Evolutionary conservation across 1,140 invertebrate genomes (phyloP), one percentile per base, ranked within the genome.

Genomic region (Rhyacophila brunnea): DNA sequence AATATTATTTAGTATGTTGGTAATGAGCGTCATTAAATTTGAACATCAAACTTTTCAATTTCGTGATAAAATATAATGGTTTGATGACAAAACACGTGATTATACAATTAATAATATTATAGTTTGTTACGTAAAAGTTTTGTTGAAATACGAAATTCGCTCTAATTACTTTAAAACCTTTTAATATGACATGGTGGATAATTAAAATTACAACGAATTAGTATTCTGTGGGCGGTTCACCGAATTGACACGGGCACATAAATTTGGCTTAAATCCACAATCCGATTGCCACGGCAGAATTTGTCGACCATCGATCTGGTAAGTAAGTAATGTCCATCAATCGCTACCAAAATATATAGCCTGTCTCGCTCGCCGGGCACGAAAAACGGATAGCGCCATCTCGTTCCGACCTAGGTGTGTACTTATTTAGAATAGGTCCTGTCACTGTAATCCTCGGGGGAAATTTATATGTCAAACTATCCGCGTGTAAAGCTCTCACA

Each of bases 381-480:
- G 23, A 28, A 28, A 28, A 28, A 28, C 23, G 23, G 23, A 11
- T 34, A n/a, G 38, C 38, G 11, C 5, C 4, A 11, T 40, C 38
- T 11, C 38, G 5, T 15, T 40, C 38, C 11, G 11, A 6, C 32
- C 15, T 28, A 20, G 46, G 46, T 43, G 23, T 52, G 49, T 54
- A 60, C 49, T 60, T 60, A 60, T 60, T 60, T 60, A 60, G 58
- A 60, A 53, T 60, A 54, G 58, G 58, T 44, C 58, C 58, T 53
- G 58, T 60, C 58, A 60, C 53, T 60, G 51, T 60, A 54, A 54
- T 47, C 58, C 58, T 53, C 58, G 15, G 32, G 58, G 58, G 58
- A 60, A 60, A 60, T 60, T 60, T 60, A 60, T 60, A 54, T 60
- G 58, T 60, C 58, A 60, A 60, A 60, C 58, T 60, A 60, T 60